Percentiles rank a stretch among this genome's conserved stretches.
These are phyloP conservation scores for Pyrgus malvae DNA, from an alignment of 2,888 invertebrate genomes.

Conservation along the genomic window DNA sequence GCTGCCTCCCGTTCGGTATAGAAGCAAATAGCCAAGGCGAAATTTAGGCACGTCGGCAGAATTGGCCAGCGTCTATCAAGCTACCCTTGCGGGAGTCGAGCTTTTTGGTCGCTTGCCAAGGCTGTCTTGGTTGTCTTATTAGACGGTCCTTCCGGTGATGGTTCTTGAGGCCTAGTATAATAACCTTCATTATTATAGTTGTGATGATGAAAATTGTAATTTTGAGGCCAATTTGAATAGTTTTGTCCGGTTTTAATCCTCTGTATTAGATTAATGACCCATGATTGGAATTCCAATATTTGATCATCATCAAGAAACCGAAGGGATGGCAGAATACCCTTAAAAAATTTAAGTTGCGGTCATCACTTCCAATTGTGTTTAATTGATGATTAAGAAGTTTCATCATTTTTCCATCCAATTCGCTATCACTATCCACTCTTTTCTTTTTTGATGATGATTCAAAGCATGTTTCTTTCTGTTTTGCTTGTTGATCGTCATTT, in stretches of 20 bases:
- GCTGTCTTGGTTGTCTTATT: too few relatives aligned
- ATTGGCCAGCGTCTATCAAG: too few relatives aligned
- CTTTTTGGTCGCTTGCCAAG: too few relatives aligned
- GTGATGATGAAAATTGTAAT: conserved; percentile 9
- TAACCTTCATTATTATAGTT: conserved; percentile 6
- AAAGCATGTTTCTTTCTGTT: conserved; percentile 5
- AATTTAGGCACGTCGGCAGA: too few relatives aligned
- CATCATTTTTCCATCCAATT: conserved; percentile 8
- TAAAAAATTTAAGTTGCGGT: conserved; percentile 8
- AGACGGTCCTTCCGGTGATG: conserved; percentile 9
- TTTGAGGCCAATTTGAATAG: conserved; percentile 8
- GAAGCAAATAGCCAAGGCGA: too few relatives aligned
- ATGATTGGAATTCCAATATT: conserved; percentile 2
- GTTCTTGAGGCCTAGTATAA: conserved; percentile 9
- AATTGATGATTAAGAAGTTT: conserved; percentile 10
- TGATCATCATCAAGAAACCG: conserved; percentile 8
- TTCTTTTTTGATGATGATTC: conserved; percentile 12
- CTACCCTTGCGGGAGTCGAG: too few relatives aligned
- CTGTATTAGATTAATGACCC: conserved; percentile 10
- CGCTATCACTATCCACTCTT: conserved; percentile 7
- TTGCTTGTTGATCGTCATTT: conserved; percentile 13
- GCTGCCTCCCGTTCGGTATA: too few relatives aligned
- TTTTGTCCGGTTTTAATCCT: conserved; percentile 9
- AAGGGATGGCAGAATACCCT: conserved; percentile 8
- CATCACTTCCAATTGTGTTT: conserved; percentile 10